phyloP scores from a whole-genome alignment of 2,888 invertebrate species.

The Erpobdella octoculata region DNA sequence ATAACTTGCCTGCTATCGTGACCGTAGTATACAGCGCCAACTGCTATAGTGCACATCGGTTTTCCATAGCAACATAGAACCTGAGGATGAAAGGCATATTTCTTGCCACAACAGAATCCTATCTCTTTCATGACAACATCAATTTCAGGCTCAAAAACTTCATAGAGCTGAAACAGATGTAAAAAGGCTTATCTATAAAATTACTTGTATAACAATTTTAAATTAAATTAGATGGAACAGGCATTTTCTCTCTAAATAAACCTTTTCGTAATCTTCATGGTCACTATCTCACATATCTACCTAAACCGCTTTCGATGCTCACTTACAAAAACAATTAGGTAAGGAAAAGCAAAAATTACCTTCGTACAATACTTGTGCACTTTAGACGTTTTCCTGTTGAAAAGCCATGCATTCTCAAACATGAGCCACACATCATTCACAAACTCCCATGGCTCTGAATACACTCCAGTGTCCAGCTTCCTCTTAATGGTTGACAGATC shows the following conservation, averaged over 20 bases:
- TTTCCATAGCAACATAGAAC: slow-evolving; percentile 97
- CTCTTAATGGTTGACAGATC: slow-evolving; percentile 88
- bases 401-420: slow-evolving; percentile 99
- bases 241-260: too few species aligned
- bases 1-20: slow-evolving; percentile 82
- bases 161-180: slow-evolving; percentile 69
- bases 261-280: not conserved
- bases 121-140: slow-evolving; percentile 96
- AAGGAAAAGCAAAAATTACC: too few species aligned
- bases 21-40: slow-evolving; percentile 95
- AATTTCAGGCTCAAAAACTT: slow-evolving; percentile 93
- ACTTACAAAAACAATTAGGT: too few species aligned
- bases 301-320: too few species aligned
- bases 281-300: not conserved
- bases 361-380: slow-evolving; percentile 97
- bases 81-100: slow-evolving; percentile 97
- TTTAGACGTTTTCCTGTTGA: slow-evolving; percentile 92
- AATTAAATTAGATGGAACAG: too few species aligned
- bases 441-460: slow-evolving; percentile 96
- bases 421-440: slow-evolving; percentile 99
- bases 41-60: slow-evolving; percentile 83
- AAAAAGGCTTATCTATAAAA: not conserved
- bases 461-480: slow-evolving; percentile 84
- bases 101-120: slow-evolving; percentile 97
- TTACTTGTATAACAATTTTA: not conserved